Conservation (phyloP, 2,113 vertebrate genomes). For the Centropus unirufus region DNA sequence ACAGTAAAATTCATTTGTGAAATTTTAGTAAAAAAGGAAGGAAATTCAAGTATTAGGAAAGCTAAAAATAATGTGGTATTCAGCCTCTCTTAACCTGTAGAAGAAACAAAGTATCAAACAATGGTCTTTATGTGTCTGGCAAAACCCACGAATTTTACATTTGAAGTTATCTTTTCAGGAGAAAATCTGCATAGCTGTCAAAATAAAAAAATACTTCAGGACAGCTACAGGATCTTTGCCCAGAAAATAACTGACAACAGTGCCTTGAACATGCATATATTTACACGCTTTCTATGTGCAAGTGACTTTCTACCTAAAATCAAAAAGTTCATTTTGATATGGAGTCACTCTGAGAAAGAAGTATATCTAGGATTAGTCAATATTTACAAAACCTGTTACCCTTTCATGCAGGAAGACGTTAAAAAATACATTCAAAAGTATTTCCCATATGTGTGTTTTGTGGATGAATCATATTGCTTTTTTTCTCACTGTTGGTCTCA, state of each 20-base stretch:
- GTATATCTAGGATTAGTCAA: neutral
- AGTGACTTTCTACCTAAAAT: neutral
- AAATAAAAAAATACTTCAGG: constrained; percentile 11
- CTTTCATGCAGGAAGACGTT: neutral
- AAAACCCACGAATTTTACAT: neutral
- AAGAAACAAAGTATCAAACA: constrained; percentile 4
- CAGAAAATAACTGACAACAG: neutral
- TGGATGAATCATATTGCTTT: neutral
- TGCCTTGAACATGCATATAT: neutral
- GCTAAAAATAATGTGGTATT: neutral
- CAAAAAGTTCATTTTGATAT: neutral
- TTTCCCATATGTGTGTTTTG: neutral
- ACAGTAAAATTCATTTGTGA: neutral
- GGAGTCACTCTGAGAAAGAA: neutral
- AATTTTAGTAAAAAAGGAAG: neutral
- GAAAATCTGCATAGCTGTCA: constrained; percentile 25
- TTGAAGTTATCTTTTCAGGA: constrained; percentile 2
- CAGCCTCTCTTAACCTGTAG: neutral
- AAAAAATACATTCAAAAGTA: neutral
- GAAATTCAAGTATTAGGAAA: neutral
- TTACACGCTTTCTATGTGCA: neutral
- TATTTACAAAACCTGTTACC: neutral
- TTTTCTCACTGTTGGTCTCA: neutral
- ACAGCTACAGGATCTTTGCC: neutral
- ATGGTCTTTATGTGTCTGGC: neutral